Conservation (phyloP, 2,888 invertebrate species). For the Rhagonycha lutea region DNA sequence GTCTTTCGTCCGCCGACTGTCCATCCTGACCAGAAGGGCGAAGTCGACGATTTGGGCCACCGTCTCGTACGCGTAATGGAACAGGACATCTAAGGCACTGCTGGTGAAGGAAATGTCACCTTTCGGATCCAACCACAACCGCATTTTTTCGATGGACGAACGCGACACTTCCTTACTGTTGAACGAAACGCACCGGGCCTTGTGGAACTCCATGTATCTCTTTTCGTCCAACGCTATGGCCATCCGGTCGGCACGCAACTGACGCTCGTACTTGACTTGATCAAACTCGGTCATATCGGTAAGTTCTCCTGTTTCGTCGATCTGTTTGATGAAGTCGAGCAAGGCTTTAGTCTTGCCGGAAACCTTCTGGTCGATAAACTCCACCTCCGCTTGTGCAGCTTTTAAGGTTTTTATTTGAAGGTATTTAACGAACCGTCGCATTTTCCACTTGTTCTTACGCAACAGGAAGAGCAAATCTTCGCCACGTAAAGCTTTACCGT, state of each 20-base stretch:
- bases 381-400: constrained; percentile 49
- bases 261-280: constrained; percentile 61
- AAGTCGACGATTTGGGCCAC: constrained; percentile 88
- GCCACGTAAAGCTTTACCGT: constrained; percentile 59
- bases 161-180: constrained; percentile 46
- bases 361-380: constrained; percentile 58
- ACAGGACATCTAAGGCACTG: constrained; percentile 75
- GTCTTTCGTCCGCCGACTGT: constrained; percentile 71
- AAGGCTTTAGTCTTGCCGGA: constrained; percentile 58
- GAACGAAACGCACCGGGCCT: constrained; percentile 79
- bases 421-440: constrained; percentile 77
- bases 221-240: constrained; percentile 60
- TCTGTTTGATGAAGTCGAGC: constrained; percentile 58
- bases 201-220: constrained; percentile 77
- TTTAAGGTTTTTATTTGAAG: constrained; percentile 63
- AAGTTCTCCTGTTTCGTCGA: constrained; percentile 63
- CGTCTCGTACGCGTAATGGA: constrained; percentile 87
- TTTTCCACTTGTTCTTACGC: constrained; percentile 78
- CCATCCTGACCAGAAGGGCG: constrained; percentile 79
- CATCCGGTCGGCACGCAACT: constrained; percentile 66
- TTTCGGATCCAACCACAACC: constrained; percentile 66
- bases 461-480: constrained; percentile 79
- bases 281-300: constrained; percentile 60
- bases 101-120: constrained; percentile 65
- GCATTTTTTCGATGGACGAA: constrained; percentile 56